Base-by-base conservation (phyloP, 2,797 vertebrate genomes). In the Cyclopterus lumpus region DNA sequence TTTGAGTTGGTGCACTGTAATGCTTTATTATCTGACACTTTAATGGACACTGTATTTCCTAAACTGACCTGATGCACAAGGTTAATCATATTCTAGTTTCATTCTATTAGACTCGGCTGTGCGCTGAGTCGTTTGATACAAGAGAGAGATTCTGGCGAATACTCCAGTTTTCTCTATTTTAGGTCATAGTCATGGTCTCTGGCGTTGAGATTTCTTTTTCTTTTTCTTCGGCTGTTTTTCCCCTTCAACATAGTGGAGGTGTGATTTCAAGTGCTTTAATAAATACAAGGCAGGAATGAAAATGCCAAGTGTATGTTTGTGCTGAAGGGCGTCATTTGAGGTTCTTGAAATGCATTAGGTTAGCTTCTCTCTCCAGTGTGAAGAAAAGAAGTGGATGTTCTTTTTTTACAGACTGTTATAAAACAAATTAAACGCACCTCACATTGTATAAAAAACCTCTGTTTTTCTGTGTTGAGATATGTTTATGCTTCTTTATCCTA, bases 271-370 rank as follows among this genome's bases (percentile, higher is more conserved):
- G 82, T 90, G 83, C 83, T 83, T 85, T 82, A 80, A 89, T 89
- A 91, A 88, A 90, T 87, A 83, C 77, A 88, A 83, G 73, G 80
- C 67, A 68, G 84, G 76, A 75, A 81, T 85, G 71, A 86, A 91
- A 91, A 88, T 83, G 80, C 80, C 83, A 88, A 88, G 79, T 62
- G 65, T 79, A 77, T 91, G 85, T 93, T 88, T 89, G 86, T 83
- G 86, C 88, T 88, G 75, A 64, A 83, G 83, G 81, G 86, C 75
- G 89, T 69, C 69, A 42, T 85, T 84, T 74, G 65, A 86, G 59
- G 73, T 71, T 89, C 77, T 84, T 82, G 62, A 91, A 93, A 92
- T 86, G 84, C 85, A 92, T 89, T 89, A 82, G 55, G 73, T 89
- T 73, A 57, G 64, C 65, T 59, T 53, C 59, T 80, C 72, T 81